phyloP scores from a whole-genome alignment of 2,888 invertebrate genomes.

The Bhutanitis thaidina region DNA sequence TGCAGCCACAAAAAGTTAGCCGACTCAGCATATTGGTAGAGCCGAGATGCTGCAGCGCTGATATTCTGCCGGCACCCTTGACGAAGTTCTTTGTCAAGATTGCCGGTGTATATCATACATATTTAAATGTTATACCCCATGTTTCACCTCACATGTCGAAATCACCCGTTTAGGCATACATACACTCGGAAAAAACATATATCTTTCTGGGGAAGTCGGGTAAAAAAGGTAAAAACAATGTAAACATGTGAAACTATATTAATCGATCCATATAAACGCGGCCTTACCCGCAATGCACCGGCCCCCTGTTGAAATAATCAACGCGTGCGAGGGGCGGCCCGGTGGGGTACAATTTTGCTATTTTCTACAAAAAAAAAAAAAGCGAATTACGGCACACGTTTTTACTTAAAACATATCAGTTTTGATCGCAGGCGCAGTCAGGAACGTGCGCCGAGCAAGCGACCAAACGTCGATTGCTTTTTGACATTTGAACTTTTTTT shows the following conservation, averaged over 20 bases:
- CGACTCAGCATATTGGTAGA: no score
- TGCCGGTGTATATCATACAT: no score
- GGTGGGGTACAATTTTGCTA: conserved; percentile 70
- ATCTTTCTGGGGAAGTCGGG: no score
- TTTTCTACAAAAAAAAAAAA: conserved; percentile 72
- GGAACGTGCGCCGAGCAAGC: conserved; percentile 46
- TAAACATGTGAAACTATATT: no score
- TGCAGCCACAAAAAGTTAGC: no score
- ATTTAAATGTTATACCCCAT: no score
- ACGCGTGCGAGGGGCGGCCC: conserved; percentile 48
- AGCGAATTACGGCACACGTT: conserved; percentile 50
- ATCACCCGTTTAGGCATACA: no score
- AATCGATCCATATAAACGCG: conserved; percentile 45
- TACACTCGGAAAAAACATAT: not conserved
- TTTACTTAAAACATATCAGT: conserved; percentile 74
- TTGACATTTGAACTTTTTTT: conserved; percentile 14
- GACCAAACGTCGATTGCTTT: not conserved
- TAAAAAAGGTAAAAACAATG: no score
- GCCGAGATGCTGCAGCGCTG: no score
- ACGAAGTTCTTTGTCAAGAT: no score
- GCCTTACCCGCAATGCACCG: conserved; percentile 56
- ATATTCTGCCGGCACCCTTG: no score
- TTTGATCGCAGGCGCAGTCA: conserved; percentile 66
- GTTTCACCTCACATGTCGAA: no score
- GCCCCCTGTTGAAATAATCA: conserved; percentile 64